Percentiles rank a stretch among this genome's conserved stretches.
Evolutionary conservation across 2,113 vertebrate genomes (phyloP).

Genomic region (Bolborhynchus lineola): DNA sequence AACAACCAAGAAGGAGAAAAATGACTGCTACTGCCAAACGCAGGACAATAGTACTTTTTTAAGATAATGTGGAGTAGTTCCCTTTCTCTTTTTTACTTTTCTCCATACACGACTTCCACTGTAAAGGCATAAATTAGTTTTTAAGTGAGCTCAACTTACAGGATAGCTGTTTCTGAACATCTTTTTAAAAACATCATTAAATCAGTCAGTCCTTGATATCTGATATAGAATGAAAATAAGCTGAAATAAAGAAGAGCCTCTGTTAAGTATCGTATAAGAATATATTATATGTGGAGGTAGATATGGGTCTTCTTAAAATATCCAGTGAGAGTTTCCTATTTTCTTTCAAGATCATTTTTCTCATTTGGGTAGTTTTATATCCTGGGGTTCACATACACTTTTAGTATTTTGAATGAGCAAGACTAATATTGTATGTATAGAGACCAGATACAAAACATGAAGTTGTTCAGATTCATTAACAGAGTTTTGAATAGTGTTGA

Average conservation of each 20-base stretch:
- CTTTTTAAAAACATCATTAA: not conserved
- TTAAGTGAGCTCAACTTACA: not conserved
- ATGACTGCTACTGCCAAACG: too few relatives aligned
- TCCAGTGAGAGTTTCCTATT: not conserved
- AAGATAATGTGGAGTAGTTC: not conserved
- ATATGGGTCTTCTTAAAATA: not conserved
- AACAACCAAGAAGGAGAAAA: too few relatives aligned
- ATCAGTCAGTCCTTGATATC: not conserved
- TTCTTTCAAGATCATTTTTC: not conserved
- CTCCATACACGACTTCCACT: not conserved
- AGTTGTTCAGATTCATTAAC: not conserved
- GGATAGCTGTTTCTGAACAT: not conserved
- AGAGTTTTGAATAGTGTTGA: not conserved
- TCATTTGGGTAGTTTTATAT: not conserved
- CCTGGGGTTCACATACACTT: not conserved
- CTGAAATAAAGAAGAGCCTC: not conserved
- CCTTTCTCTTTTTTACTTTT: not conserved
- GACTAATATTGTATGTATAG: not conserved
- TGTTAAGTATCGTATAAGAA: not conserved
- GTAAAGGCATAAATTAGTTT: not conserved
- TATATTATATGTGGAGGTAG: not conserved
- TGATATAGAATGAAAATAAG: not conserved
- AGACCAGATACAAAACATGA: not conserved
- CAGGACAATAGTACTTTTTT: not conserved
- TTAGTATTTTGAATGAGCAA: not conserved